These are phyloP conservation scores for Melitaea athalia DNA, from an alignment of 2,888 invertebrate species.

Conservation along the genomic window DNA sequence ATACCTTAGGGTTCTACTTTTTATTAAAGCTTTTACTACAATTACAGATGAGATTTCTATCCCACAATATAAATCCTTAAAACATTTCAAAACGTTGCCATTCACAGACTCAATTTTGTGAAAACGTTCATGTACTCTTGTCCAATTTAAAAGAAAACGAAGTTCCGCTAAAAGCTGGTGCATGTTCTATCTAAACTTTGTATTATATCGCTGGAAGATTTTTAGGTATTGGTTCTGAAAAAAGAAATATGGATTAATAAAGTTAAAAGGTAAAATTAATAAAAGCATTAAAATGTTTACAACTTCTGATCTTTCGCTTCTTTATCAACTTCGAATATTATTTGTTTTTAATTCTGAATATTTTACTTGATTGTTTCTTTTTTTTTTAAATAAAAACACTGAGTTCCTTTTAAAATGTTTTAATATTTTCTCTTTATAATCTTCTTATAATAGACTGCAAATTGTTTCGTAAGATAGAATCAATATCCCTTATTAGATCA, in stretches of 20 bases:
- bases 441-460: no score
- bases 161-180: slow-evolving; percentile 15
- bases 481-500: background rate
- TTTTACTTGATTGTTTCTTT: no score
- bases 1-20: no score
- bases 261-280: background rate
- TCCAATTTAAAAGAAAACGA: slow-evolving; percentile 16
- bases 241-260: slow-evolving; percentile 2
- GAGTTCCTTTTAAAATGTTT: no score
- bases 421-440: no score
- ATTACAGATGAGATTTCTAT: background rate
- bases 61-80: background rate
- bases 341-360: no score
- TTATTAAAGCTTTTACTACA: background rate
- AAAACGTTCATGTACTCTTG: slow-evolving; percentile 11
- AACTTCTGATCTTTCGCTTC: background rate
- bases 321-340: background rate
- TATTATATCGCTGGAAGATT: slow-evolving; percentile 3
- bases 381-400: no score
- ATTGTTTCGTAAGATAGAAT: background rate
- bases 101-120: slow-evolving; percentile 9
- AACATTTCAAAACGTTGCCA: background rate
- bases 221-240: background rate
- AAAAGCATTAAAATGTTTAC: slow-evolving; percentile 3
- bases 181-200: slow-evolving; percentile 3